Evolutionary conservation across 1,140 invertebrate genomes (phyloP).

Genomic region (Bombyx mori): DNA sequence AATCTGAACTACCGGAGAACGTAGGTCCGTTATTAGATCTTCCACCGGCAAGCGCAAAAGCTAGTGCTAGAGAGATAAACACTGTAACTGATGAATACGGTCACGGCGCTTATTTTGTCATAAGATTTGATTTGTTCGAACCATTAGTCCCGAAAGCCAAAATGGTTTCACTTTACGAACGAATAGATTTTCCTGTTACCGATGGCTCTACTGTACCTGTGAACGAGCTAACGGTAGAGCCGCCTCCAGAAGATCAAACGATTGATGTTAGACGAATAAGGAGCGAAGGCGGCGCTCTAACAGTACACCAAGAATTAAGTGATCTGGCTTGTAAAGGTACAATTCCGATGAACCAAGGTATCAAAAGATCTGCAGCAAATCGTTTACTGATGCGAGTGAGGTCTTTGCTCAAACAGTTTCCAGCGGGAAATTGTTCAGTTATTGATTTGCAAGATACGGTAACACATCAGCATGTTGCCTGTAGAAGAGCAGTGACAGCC

Average conservation of each 20-base stretch:
- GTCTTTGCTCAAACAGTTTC: slow-evolving; percentile 49
- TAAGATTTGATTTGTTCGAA: slow-evolving; percentile 52
- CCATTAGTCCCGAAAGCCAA: slow-evolving; percentile 38
- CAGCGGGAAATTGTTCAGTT: slow-evolving; percentile 33
- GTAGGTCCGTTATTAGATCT: slow-evolving; percentile 38
- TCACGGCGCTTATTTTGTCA: slow-evolving; percentile 35
- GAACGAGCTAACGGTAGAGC: slow-evolving; percentile 25
- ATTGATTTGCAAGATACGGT: slow-evolving; percentile 50
- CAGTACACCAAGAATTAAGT: slow-evolving; percentile 52
- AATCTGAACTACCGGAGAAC: slow-evolving; percentile 30
- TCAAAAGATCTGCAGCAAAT: slow-evolving; percentile 53
- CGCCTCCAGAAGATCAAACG: slow-evolving; percentile 26
- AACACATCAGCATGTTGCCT: slow-evolving; percentile 46
- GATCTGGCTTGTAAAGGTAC: slow-evolving; percentile 32
- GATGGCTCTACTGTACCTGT: slow-evolving; percentile 21
- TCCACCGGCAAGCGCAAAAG: slow-evolving; percentile 46
- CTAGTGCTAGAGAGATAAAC: slow-evolving; percentile 36
- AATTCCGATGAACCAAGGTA: slow-evolving; percentile 46
- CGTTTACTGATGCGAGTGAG: slow-evolving; percentile 39
- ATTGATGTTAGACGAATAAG: slow-evolving; percentile 43
- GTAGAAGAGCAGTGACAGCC: slow-evolving; percentile 46
- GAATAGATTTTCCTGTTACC: slow-evolving; percentile 33
- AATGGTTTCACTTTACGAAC: slow-evolving; percentile 35
- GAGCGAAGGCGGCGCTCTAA: slow-evolving; percentile 47
- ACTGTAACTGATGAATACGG: slow-evolving; percentile 38